Evolutionary conservation across 92 coral and sea anemone species (phyloP).

Genomic region (Bergia puertoricense): DNA sequence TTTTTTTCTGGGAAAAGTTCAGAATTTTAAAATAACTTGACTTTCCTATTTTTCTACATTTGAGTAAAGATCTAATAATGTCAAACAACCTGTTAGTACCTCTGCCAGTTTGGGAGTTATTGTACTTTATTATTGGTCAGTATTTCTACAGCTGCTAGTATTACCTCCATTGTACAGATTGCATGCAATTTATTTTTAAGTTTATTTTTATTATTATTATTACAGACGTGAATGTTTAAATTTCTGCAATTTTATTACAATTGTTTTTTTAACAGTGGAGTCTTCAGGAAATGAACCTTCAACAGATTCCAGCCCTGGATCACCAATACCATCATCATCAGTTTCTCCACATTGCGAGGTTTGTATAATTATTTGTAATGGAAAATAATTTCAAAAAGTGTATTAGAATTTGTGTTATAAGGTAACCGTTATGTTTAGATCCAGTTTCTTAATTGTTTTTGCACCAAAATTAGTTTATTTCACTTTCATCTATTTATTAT

Average conservation of each 20-base stretch:
- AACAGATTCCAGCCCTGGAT: conserved; percentile 77
- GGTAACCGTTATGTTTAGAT: not conserved
- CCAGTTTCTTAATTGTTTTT: not conserved
- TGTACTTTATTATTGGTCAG: too few relatives aligned
- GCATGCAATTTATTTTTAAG: not conserved
- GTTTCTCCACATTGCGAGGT: conserved; percentile 83
- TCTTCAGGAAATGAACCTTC: conserved; percentile 71
- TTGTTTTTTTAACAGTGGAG: conserved; percentile 59
- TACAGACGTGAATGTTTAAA: not conserved
- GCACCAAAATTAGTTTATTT: not conserved
- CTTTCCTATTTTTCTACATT: too few relatives aligned
- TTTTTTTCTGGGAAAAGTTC: too few relatives aligned
- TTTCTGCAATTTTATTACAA: not conserved
- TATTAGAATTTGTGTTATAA: not conserved
- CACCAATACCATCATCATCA: conserved; percentile 74
- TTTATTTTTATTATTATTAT: not conserved
- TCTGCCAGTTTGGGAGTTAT: too few relatives aligned
- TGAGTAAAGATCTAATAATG: too few relatives aligned
- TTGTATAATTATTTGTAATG: conserved; percentile 3
- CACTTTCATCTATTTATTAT: not conserved
- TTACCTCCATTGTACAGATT: not conserved
- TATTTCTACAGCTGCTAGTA: too few relatives aligned
- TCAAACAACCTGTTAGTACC: too few relatives aligned
- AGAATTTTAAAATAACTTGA: too few relatives aligned
- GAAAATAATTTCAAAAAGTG: too few relatives aligned